Evolutionary conservation across 2,797 vertebrate genomes (phyloP), one percentile per base, ranked within the genome.

Genomic region (Lophius americanus): DNA sequence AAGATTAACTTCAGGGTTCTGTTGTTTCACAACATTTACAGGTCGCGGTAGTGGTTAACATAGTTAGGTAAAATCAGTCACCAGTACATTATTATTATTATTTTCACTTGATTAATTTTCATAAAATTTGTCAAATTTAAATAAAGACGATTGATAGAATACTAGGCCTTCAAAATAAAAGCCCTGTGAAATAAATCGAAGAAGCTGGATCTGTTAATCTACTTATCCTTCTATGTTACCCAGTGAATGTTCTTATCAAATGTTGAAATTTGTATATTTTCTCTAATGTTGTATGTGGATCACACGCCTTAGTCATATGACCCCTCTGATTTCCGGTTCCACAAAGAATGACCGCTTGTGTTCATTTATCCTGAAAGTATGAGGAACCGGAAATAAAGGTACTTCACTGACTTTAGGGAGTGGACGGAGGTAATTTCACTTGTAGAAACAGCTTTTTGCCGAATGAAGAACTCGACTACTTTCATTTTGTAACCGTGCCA

Each of bases 91-190:
- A n/a, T n/a, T n/a, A n/a, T n/a, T n/a, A n/a, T n/a, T n/a, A n/a
- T 23, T 23, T 23, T 23, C 23, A 23, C 23, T 23, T 23, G 23
- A 23, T 23, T 23, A 1, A 23, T 23, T 23, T 23, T 23, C 44
- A 59, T 54, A 67, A 75, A 68, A 48, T 43, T 14, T 68, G 13
- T 13, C 14, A 23, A 9, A 62, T 43, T 43, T 12, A 57, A 76
- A 4, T 0, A 0, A 0, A 2, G 3, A 6, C 11, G 43, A 60
- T 39, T 51, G 4, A 23, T 7, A 52, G 1, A 0, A 37, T 1
- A 7, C 5, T 8, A 4, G 1, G 1, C 9, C 41, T 81, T 76
- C 76, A 80, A 60, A 87, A 69, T 84, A 83, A 83, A 62, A 64
- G 3, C 1, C 4, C 8, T 12, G 14, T 39, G 33, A n/a, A 12